Conservation (phyloP, 2,888 invertebrate species). For the Eueremaeus valkanovi region DNA sequence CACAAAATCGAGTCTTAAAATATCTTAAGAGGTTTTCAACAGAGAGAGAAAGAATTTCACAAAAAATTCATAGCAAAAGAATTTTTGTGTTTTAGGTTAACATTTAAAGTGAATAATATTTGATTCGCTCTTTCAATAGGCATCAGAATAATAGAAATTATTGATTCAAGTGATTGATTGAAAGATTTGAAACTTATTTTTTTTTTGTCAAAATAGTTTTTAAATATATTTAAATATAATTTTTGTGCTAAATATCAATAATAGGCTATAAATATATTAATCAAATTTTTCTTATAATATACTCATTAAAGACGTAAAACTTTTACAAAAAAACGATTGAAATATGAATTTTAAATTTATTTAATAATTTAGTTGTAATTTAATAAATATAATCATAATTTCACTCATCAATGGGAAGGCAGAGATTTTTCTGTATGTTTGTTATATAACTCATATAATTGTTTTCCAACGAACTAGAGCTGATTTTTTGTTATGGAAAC, state of each 20-base stretch:
- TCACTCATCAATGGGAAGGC: not conserved
- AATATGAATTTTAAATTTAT: not conserved
- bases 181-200: too few relatives aligned
- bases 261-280: conserved; percentile 2
- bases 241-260: not conserved
- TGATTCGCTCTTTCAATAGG: too few relatives aligned
- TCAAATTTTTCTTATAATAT: not conserved
- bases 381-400: not conserved
- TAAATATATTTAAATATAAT: too few relatives aligned
- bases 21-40: not conserved
- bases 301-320: not conserved
- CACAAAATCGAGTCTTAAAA: not conserved
- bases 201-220: too few relatives aligned
- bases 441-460: not conserved
- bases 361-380: not conserved
- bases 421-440: not conserved
- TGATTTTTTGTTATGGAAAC: not conserved
- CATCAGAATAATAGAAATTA: too few relatives aligned
- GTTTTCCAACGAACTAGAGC: not conserved
- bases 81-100: too few relatives aligned
- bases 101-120: too few relatives aligned
- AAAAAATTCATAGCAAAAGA: too few relatives aligned
- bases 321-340: not conserved
- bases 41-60: too few relatives aligned
- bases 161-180: too few relatives aligned